phyloP scores from a whole-genome alignment of 1,140 invertebrate species.

The Neodiprion pinetum region DNA sequence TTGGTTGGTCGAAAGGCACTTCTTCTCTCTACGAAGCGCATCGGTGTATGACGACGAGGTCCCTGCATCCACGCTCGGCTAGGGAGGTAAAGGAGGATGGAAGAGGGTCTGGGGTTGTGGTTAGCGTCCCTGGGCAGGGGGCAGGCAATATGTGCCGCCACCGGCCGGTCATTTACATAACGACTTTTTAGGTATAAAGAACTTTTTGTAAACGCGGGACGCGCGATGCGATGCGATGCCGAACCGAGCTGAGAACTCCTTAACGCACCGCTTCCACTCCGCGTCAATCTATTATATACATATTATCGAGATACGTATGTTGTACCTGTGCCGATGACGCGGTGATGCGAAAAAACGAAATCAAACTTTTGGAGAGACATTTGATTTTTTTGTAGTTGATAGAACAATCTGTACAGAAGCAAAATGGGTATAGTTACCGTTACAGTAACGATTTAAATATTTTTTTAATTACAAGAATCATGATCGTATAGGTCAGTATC shows the following conservation, averaged over 20 bases:
- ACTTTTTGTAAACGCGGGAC: constrained; percentile 42
- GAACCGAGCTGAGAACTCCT: neutral
- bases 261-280: neutral
- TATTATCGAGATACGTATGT: neutral
- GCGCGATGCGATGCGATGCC: constrained; percentile 32
- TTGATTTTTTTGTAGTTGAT: too few species aligned
- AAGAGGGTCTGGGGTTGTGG: constrained; percentile 35
- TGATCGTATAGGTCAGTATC: too few species aligned
- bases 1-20: constrained; percentile 11
- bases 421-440: too few species aligned
- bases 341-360: neutral
- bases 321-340: neutral
- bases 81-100: constrained; percentile 25
- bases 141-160: constrained; percentile 30
- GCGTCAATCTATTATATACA: too few species aligned
- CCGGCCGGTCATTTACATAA: constrained; percentile 54
- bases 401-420: too few species aligned
- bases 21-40: constrained; percentile 39
- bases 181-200: constrained; percentile 51
- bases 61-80: constrained; percentile 25
- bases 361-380: neutral
- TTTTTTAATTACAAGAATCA: too few species aligned
- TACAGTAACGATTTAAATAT: too few species aligned
- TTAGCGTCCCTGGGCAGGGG: constrained; percentile 20
- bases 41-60: constrained; percentile 19